phyloP scores from a whole-genome alignment of 2,113 vertebrate species.

The Perognathus longimembris region DNA sequence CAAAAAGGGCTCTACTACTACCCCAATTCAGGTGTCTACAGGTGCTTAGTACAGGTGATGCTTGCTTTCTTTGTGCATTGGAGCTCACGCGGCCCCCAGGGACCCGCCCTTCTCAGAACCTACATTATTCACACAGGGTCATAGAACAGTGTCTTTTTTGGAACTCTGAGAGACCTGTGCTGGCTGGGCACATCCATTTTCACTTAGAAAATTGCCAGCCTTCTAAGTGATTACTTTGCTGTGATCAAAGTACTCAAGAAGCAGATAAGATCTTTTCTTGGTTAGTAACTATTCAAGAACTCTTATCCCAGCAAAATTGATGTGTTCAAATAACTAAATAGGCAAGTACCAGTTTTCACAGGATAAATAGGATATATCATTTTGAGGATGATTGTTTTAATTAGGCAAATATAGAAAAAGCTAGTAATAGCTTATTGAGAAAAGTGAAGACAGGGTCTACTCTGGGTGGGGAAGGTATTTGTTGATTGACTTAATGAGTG shows the following conservation, averaged over 20 bases:
- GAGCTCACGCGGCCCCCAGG: not conserved
- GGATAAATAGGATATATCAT: not conserved
- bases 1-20: not conserved
- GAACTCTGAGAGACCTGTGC: rapidly evolving
- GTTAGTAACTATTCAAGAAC: conserved; percentile 3
- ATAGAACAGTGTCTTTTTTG: not conserved
- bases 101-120: not conserved
- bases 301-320: not conserved
- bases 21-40: not conserved
- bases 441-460: not conserved
- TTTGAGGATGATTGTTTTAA: conserved; percentile 46
- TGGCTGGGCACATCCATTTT: conserved; percentile 1
- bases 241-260: not conserved
- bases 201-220: conserved; percentile 54
- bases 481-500: conserved; percentile 22
- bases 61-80: not conserved
- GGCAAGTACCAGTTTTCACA: conserved; percentile 33
- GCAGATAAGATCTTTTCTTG: conserved; percentile 53
- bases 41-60: not conserved
- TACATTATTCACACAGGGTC: not conserved
- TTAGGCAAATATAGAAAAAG: conserved; percentile 13
- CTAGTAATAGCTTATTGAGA: not conserved
- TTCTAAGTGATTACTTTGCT: conserved; percentile 46
- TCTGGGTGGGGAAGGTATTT: not conserved
- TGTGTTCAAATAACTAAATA: conserved; percentile 3